These are phyloP conservation scores for Bimastos eiseni DNA, from an alignment of 2,888 invertebrate species.

Conservation along the genomic window DNA sequence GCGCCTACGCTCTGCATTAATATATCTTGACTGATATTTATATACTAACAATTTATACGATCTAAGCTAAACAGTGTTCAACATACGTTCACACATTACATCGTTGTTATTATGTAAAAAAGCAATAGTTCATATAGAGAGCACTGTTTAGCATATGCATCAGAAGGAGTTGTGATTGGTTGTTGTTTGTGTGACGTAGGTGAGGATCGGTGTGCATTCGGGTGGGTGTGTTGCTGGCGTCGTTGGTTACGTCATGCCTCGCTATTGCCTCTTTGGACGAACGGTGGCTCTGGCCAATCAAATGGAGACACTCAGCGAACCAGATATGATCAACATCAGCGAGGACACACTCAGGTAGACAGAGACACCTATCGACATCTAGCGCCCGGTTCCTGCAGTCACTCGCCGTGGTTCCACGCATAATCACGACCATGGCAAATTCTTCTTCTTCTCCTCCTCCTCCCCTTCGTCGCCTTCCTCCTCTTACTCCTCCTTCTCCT, in stretches of 20 bases:
- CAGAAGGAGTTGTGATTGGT: too few species aligned
- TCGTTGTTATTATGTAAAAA: too few species aligned
- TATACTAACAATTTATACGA: too few species aligned
- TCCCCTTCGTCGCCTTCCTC: background rate
- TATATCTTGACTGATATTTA: too few species aligned
- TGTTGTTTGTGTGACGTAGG: background rate
- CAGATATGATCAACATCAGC: slow-evolving; percentile 43
- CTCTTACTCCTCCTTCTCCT: background rate
- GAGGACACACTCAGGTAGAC: slow-evolving; percentile 36
- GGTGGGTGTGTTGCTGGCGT: background rate
- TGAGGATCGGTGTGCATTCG: background rate
- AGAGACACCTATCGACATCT: too few species aligned
- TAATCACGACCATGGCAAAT: background rate
- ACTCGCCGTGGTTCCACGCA: too few species aligned
- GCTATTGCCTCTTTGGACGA: slow-evolving; percentile 32
- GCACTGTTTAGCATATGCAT: too few species aligned
- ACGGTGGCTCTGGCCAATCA: slow-evolving; percentile 41
- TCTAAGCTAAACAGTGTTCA: too few species aligned
- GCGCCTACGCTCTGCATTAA: too few species aligned
- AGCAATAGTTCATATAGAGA: too few species aligned
- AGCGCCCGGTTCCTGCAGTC: too few species aligned
- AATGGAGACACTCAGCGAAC: slow-evolving; percentile 42
- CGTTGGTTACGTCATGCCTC: slow-evolving; percentile 4
- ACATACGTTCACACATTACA: too few species aligned
- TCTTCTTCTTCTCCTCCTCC: slow-evolving; percentile 30